These are phyloP conservation scores for Rhyacichthys aspro DNA, from an alignment of 2,797 vertebrate genomes.

Conservation along the genomic window DNA sequence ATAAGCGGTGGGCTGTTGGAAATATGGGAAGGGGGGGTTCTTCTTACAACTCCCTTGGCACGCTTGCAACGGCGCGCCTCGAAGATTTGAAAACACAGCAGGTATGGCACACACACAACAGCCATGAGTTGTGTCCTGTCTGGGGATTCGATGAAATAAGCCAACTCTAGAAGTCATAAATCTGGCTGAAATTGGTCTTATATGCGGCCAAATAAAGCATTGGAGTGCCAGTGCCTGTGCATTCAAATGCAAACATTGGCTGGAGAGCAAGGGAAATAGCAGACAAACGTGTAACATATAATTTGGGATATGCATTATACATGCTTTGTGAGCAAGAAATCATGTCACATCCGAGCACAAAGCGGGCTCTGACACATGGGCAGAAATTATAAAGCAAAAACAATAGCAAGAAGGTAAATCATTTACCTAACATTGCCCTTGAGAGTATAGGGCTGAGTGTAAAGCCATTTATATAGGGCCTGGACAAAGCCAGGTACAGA, in stretches of 20 bases:
- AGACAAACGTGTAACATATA: slow-evolving; percentile 66
- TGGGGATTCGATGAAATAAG: slow-evolving; percentile 67
- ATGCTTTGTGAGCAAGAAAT: slow-evolving; percentile 65
- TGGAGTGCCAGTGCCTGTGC: slow-evolving; percentile 45
- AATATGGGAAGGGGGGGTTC: slow-evolving; percentile 52
- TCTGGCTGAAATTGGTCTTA: slow-evolving; percentile 71
- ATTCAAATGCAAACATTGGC: slow-evolving; percentile 58
- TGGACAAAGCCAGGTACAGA: slow-evolving; percentile 31
- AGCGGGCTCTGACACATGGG: slow-evolving; percentile 35
- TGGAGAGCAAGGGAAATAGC: slow-evolving; percentile 12
- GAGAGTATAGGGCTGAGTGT: slow-evolving; percentile 44
- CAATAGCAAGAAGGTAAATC: slow-evolving; percentile 63
- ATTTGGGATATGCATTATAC: slow-evolving; percentile 76
- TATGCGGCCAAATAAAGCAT: slow-evolving; percentile 67
- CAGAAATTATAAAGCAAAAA: slow-evolving; percentile 50
- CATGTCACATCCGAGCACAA: slow-evolving; percentile 44
- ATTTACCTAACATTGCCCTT: slow-evolving; percentile 59
- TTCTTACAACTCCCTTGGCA: slow-evolving; percentile 64
- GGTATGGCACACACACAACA: slow-evolving; percentile 56
- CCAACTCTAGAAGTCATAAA: slow-evolving; percentile 70
- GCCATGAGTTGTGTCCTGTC: slow-evolving; percentile 66
- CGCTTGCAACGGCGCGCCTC: slow-evolving; percentile 29
- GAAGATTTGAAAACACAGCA: slow-evolving; percentile 63
- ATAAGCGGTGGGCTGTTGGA: slow-evolving; percentile 49
- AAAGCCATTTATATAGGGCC: slow-evolving; percentile 58